Conservation (phyloP, 2,797 vertebrate species). For the Syngnathus acus region DNA sequence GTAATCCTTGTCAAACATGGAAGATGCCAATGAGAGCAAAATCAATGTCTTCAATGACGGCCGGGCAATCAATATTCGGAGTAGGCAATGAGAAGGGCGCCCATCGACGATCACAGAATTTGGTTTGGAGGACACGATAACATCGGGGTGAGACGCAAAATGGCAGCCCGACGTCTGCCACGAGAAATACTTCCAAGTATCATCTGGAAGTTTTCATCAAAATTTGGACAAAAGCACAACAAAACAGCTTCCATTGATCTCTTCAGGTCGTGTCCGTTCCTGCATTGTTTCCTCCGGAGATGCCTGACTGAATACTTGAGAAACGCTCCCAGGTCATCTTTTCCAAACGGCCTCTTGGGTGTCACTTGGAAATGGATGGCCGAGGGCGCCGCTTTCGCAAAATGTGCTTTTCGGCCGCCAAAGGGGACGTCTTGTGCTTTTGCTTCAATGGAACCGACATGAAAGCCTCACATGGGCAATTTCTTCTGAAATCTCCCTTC, state of each 20-base stretch:
- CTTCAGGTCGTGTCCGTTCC: slow-evolving; percentile 40
- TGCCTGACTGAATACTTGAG: slow-evolving; percentile 50
- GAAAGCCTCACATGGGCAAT: background rate
- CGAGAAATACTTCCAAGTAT: background rate
- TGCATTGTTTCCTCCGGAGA: slow-evolving; percentile 48
- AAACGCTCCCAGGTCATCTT: slow-evolving; percentile 57
- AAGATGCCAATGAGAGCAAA: too few relatives aligned
- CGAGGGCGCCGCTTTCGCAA: slow-evolving; percentile 27
- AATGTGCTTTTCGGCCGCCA: slow-evolving; percentile 17
- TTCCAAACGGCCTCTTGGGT: slow-evolving; percentile 47
- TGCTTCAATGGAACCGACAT: background rate
- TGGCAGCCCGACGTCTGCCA: too few relatives aligned
- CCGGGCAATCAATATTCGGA: too few relatives aligned
- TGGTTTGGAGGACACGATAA: too few relatives aligned
- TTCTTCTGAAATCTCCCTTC: background rate
- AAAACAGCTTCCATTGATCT: slow-evolving; percentile 28
- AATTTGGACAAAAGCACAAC: background rate
- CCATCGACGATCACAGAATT: too few relatives aligned
- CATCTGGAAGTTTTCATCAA: background rate
- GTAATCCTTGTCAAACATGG: too few relatives aligned
- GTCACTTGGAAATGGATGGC: slow-evolving; percentile 66
- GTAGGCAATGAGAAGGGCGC: too few relatives aligned
- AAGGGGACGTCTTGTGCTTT: background rate
- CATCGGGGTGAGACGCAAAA: too few relatives aligned
- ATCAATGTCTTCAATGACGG: too few relatives aligned